Conservation (phyloP, 2,888 invertebrate genomes). For the Nomada fucata region DNA sequence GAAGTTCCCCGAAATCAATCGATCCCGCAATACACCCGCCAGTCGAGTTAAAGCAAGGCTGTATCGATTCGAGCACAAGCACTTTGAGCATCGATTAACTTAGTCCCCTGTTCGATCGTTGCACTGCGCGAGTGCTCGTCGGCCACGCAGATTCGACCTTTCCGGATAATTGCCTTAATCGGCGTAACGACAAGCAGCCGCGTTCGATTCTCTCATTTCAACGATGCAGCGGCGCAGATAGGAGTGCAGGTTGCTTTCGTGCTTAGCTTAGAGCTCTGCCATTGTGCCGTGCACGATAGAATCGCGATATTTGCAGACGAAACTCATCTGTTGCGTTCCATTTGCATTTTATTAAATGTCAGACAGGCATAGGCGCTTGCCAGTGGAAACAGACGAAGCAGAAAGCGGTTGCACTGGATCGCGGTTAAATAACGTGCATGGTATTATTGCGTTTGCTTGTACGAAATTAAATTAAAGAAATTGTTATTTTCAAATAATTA, state of each 20-base stretch:
- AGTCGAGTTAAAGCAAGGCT: conserved; percentile 40
- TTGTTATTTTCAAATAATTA: no score
- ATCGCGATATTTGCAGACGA: not conserved
- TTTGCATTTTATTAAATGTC: not conserved
- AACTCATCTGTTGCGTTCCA: not conserved
- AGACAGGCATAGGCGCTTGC: not conserved
- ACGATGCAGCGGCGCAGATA: conserved; percentile 1
- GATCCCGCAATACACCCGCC: conserved; percentile 35
- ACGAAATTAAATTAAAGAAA: no score
- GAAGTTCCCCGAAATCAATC: conserved; percentile 48
- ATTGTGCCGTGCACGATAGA: not conserved
- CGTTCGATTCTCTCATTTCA: conserved; percentile 43
- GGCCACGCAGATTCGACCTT: conserved; percentile 45
- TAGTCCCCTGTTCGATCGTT: conserved; percentile 45
- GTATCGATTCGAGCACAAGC: conserved; percentile 35
- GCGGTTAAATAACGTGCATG: no score
- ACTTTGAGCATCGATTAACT: conserved; percentile 47
- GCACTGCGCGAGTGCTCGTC: conserved; percentile 10
- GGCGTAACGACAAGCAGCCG: conserved; percentile 47
- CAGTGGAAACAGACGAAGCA: not conserved
- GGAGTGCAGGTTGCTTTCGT: conserved; percentile 17
- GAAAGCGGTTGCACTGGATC: not conserved
- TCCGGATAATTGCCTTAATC: conserved; percentile 56
- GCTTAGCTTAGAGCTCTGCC: conserved; percentile 2
- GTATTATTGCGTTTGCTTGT: no score